Conservation (phyloP, 2,797 vertebrate genomes). For the Buphagus erythrorhynchus region DNA sequence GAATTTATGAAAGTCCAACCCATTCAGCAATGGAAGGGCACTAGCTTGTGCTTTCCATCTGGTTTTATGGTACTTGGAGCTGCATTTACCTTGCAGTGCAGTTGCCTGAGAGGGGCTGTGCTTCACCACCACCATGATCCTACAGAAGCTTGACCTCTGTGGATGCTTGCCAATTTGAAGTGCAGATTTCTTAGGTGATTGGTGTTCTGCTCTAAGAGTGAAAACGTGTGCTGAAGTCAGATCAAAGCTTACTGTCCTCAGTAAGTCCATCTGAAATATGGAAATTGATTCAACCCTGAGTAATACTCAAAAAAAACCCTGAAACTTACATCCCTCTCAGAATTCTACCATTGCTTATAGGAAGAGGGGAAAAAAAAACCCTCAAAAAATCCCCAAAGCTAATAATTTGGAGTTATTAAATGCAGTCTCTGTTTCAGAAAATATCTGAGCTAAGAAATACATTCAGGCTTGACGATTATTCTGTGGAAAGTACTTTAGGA, state of each 20-base stretch:
- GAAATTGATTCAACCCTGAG: background rate
- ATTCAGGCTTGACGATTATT: background rate
- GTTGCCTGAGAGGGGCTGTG: background rate
- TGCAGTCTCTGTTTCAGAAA: background rate
- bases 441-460: background rate
- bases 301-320: background rate
- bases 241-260: background rate
- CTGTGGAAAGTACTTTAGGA: background rate
- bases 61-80: background rate
- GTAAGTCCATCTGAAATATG: background rate
- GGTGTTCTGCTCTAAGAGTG: background rate
- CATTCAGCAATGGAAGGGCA: background rate
- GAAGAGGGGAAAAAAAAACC: background rate
- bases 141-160: background rate
- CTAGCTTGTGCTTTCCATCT: background rate
- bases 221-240: background rate
- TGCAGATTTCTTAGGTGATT: background rate
- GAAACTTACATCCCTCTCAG: background rate
- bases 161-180: background rate
- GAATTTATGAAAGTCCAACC: background rate
- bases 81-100: background rate
- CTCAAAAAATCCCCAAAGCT: background rate
- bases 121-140: background rate
- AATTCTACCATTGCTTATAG: background rate
- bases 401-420: background rate